Evolutionary conservation across 2,797 vertebrate species (phyloP), one percentile per base, ranked within the genome.

Genomic region (Calcarius lapponicus): DNA sequence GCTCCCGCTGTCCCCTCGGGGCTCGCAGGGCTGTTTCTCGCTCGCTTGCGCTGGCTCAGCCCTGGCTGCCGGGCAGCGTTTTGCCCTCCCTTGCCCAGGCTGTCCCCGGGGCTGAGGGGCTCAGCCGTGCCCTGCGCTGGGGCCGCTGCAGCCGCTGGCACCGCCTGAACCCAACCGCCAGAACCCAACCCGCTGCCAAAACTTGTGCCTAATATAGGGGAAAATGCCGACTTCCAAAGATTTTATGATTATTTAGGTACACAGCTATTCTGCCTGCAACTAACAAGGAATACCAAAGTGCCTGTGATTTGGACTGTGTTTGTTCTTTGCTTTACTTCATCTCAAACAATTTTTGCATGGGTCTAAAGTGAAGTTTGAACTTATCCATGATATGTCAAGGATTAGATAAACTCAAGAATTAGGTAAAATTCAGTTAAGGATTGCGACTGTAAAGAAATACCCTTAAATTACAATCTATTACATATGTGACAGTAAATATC

Each of bases 171-270:
- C n/a, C n/a, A n/a, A n/a, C n/a, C n/a, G n/a, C n/a, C n/a, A n/a
- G n/a, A n/a, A 1, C 15, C 9, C 38, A 5, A 3, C 3, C 9
- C 15, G 14, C 38, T 58, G 3, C 19, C n/a, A 32, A 61, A 79
- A 34, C 11, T n/a, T 48, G 32, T 0, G 8, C 26, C 5, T 24
- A 32, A 14, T 19, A 22, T 2, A 40, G 1, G 2, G 26, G 9
- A 69, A 66, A 84, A 82, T 14, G 29, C 11, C 18, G 20, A 48
- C 25, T 50, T 36, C 24, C 20, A 50, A 54, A 64, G 22, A 45
- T 53, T 53, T 50, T 48, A 9, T 13, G 9, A 11, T 14, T 72
- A 34, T 20, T 45, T 21, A 20, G 60, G 13, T 40, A 16, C 45
- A 50, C 18, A 34, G 17, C 17, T 61, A 2, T 31, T 67, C 38